Percentiles rank a stretch among this genome's conserved stretches.
phyloP scores from a whole-genome alignment of 2,113 vertebrate species.

The Rana temporaria region DNA sequence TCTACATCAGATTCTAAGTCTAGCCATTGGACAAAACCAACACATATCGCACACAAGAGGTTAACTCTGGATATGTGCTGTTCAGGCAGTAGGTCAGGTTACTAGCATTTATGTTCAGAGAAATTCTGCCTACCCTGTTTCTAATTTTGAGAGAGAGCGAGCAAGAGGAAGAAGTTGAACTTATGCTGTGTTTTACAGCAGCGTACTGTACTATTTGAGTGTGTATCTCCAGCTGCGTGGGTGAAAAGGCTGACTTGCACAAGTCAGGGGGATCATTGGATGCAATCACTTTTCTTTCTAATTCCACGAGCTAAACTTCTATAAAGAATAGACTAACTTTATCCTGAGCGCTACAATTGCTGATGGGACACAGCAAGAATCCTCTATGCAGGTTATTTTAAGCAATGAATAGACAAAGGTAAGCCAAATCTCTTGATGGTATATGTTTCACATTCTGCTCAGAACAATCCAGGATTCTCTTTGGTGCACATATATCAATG shows the following conservation, averaged over 20 bases:
- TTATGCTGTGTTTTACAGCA: conserved; percentile 8
- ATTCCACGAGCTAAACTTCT: conserved; percentile 12
- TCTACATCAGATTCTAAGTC: background rate
- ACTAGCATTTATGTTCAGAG: conserved; percentile 49
- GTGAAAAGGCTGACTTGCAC: background rate
- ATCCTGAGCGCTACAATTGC: background rate
- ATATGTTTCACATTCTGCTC: conserved; percentile 14
- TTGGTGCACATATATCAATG: conserved; percentile 4
- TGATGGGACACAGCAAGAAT: conserved; percentile 13
- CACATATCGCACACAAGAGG: conserved; percentile 31
- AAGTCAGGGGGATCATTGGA: background rate
- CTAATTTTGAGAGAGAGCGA: conserved; percentile 55
- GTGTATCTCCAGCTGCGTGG: conserved; percentile 15
- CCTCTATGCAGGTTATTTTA: background rate
- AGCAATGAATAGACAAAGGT: conserved; percentile 49
- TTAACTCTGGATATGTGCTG: conserved; percentile 52
- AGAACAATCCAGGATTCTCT: conserved; percentile 19
- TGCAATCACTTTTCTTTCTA: background rate
- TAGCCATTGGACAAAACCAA: background rate
- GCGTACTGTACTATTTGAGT: background rate
- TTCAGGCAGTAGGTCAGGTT: conserved; percentile 53
- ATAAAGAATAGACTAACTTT: conserved; percentile 12
- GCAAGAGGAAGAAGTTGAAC: conserved; percentile 23
- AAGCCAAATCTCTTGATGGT: conserved; percentile 17
- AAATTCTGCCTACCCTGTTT: conserved; percentile 53